Base-by-base conservation (phyloP, 1,140 invertebrate genomes). In the Macrobrachium rosenbergii region DNA sequence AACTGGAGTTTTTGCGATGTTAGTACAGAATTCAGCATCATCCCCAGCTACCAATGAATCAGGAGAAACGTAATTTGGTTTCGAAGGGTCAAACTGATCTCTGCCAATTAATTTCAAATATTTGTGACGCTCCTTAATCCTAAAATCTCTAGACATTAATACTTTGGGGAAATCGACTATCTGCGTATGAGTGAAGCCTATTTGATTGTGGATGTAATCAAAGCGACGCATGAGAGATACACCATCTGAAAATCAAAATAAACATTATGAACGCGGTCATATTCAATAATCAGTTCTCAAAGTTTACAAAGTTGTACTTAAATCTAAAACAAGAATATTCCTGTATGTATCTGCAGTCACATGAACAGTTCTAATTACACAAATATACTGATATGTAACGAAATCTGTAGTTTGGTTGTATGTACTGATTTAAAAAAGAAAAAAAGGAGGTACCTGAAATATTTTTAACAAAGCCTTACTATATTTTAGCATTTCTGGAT, bases 61-160 rank as follows among this genome's bases (percentile, higher is more conserved):
- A 45, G 83, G 83, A 64, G 83, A 84, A 8, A 84, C 73, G 67
- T 84, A 84, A 58, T 78, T 84, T 12, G 83, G 60, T 59, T 84
- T 67, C 17, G n/a, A 28, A n/a, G 83, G 75, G 12, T 84, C 60
- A 78, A 77, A 84, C 62, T 84, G 83, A 21, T 64, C 60, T 16
- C 83, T 59, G 8, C 83, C 75, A 21, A 84, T 43, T 17, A 28
- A n/a, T 58, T 87, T 87, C 21, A 87, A 72, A 28, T 63, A 87
- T 8, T 19, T 16, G 7, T 87, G 85, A 11, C 85, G 85, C 43
- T 87, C 64, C 85, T 75, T 81, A 14, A 87, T 12, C 69, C 60
- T 87, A 58, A 82, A 82, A 17, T 87, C 85, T 59, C 85, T 69
- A 17, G 78, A 75, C 28, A 52, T 11, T 28, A 87, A 77, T n/a